These are phyloP conservation scores for Echinometra lucunter DNA, from an alignment of 53 echinoderm and acorn worm species.

Conservation along the genomic window DNA sequence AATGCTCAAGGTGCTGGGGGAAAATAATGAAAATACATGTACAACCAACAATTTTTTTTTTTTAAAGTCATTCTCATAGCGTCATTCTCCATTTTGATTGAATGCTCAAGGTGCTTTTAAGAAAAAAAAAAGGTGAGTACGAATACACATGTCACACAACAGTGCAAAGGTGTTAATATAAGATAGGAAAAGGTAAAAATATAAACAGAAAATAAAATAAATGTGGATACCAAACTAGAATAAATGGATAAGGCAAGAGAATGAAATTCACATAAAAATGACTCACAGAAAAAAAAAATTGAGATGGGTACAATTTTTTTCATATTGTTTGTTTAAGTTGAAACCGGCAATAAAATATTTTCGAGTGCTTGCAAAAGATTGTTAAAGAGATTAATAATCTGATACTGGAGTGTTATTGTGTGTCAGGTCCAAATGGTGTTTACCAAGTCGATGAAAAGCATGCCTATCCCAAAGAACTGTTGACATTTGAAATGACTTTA, in stretches of 20 bases:
- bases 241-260: neutral
- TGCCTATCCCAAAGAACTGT: slow-evolving; percentile 31
- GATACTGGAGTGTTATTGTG: slow-evolving; percentile 21
- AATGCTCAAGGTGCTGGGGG: no score
- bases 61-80: no score
- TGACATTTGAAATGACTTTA: slow-evolving; percentile 58
- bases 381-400: neutral
- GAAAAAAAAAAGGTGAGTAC: no score
- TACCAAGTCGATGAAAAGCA: neutral
- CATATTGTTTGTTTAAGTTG: neutral
- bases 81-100: no score
- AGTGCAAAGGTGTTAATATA: no score
- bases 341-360: neutral
- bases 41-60: no score
- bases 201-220: neutral
- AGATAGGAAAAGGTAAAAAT: no score
- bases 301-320: neutral
- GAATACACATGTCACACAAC: no score
- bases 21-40: no score
- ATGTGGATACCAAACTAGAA: neutral
- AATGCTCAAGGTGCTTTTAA: no score
- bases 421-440: slow-evolving; percentile 34
- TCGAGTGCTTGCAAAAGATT: neutral
- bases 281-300: neutral
- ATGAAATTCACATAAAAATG: neutral